Base-by-base conservation (phyloP, 2,888 invertebrate genomes). In the Drosophila melanosoma region DNA sequence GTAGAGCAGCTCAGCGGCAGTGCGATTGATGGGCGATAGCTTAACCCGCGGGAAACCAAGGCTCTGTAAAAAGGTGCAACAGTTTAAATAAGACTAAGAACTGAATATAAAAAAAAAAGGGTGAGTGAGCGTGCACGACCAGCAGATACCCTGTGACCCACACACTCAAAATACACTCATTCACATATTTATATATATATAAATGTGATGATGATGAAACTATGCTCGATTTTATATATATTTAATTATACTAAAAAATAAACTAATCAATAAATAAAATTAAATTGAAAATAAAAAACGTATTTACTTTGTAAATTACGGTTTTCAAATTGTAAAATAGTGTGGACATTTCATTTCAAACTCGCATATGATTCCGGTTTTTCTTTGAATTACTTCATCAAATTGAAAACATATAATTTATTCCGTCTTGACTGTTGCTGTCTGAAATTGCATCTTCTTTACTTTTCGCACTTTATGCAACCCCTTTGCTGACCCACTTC, bases 21-120 rank as follows among this genome's bases (percentile, higher is more conserved):
- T 92, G 48, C 89, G 85, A 76, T 92, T 91, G 40, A 82, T 79
- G n/a, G 83, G 77, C 7, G 81, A 78, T 59, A 93, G 70, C 1
- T 90, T 89, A 10, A 90, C 79, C 69, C 90, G 66, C 8, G 93
- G 92, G 80, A 90, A 93, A 3, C 93, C 93, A 51, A 93, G 89
- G 76, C 93, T 93, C 93, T 93, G 83, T 29, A 17, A 17, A 38
- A 87, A 89, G 49, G 51, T 51, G 26, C 10, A 58, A 69, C 52
- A 26, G 23, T 59, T 17, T 53, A 17, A 51, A 29, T 15, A 10
- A 26, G 42, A 53, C 11, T 36, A 23, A 60, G 32, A 58, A 38
- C 2, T 53, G 29, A 40, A 29, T 1, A 29, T 29, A 29, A 45
- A 54, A 11, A 6, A 51, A 11, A 12, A 53, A n/a, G n/a, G n/a